Percentiles rank a stretch among this genome's conserved stretches.
These are phyloP conservation scores for Paramacrobiotus metropolitanus DNA, from an alignment of 1,140 invertebrate species.

Conservation along the genomic window DNA sequence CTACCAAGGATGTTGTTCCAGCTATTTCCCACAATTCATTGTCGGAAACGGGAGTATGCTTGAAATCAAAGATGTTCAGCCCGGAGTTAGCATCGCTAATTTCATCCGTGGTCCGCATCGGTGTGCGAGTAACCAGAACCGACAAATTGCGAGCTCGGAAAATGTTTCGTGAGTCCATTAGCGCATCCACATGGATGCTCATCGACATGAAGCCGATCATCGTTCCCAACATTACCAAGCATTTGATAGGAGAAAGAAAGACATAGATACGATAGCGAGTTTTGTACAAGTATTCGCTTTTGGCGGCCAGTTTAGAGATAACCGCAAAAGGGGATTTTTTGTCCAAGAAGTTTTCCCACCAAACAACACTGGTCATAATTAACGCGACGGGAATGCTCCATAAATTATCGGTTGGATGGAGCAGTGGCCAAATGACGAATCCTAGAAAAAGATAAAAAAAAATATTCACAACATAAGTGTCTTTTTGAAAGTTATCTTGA, in stretches of 20 bases:
- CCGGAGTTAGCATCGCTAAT: background rate
- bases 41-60: background rate
- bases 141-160: background rate
- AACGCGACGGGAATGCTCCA: conserved; percentile 63
- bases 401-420: conserved; percentile 20
- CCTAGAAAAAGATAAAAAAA: conserved; percentile 61
- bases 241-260: conserved; percentile 69
- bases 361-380: conserved; percentile 61
- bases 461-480: conserved; percentile 36
- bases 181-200: conserved; percentile 18
- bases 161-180: background rate
- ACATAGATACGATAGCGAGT: conserved; percentile 67
- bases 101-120: background rate
- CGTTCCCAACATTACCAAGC: conserved; percentile 46
- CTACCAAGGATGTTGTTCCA: conserved; percentile 40
- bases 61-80: background rate
- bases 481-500: background rate
- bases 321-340: conserved; percentile 48
- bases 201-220: conserved; percentile 44
- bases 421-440: conserved; percentile 59
- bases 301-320: conserved; percentile 46
- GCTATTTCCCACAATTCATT: background rate
- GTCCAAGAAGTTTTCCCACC: conserved; percentile 92
- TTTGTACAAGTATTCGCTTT: conserved; percentile 50
- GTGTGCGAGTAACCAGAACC: background rate